Evolutionary conservation across 35 echinoderm and acorn worm species (phyloP).

Genomic region (Hemicentrotus pulcherrimus): DNA sequence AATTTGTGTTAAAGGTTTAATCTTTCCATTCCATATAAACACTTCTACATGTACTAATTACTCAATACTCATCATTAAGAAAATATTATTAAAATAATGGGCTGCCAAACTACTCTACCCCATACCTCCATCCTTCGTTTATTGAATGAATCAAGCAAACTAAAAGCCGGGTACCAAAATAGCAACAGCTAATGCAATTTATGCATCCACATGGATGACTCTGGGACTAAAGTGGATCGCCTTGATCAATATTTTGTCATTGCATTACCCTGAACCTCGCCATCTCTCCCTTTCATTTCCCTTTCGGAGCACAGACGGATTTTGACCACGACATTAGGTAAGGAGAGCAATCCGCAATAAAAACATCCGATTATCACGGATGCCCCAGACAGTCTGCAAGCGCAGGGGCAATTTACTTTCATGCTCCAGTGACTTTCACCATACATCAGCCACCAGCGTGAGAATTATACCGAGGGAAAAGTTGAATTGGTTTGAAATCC

Average conservation of each 20-base stretch:
- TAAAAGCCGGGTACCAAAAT: conserved; percentile 28
- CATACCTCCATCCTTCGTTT: neutral
- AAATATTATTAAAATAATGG: neutral
- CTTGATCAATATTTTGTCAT: conserved; percentile 32
- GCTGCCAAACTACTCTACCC: neutral
- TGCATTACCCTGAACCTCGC: neutral
- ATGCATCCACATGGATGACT: neutral
- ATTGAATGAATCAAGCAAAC: neutral
- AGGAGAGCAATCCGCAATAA: neutral
- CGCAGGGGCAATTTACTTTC: conserved; percentile 1
- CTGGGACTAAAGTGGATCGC: conserved; percentile 7
- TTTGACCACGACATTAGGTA: neutral
- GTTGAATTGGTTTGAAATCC: neutral
- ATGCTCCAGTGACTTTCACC: neutral
- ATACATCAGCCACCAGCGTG: neutral
- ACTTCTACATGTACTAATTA: neutral
- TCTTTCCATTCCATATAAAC: neutral
- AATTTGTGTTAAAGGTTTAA: neutral
- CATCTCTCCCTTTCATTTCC: neutral
- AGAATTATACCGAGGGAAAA: neutral
- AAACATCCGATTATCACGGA: conserved; percentile 17
- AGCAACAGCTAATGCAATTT: conserved; percentile 24
- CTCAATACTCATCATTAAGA: neutral
- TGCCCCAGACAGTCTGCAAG: neutral
- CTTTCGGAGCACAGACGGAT: neutral